phyloP scores from a whole-genome alignment of 2,888 invertebrate genomes.

The Drosophila infuscata region DNA sequence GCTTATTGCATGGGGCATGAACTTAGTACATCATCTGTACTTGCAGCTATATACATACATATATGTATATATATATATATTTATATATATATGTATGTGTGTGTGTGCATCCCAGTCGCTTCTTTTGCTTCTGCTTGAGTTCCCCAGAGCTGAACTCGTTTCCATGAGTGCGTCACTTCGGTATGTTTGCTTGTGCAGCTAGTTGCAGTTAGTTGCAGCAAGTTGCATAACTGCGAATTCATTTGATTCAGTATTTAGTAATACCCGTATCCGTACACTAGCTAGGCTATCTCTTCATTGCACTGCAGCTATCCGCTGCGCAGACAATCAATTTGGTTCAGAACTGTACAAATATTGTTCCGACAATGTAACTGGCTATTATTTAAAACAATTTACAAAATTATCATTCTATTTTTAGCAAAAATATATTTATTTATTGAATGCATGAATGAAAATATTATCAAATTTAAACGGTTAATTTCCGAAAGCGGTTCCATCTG shows the following conservation, averaged over 20 bases:
- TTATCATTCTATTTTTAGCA: too few species aligned
- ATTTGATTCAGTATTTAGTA: not conserved
- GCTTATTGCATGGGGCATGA: slow-evolving; percentile 41
- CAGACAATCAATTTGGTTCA: slow-evolving; percentile 52
- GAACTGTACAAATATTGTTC: slow-evolving; percentile 23
- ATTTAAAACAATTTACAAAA: not conserved
- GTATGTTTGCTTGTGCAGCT: slow-evolving; percentile 10
- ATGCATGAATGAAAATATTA: too few species aligned
- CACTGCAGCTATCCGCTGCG: slow-evolving; percentile 41
- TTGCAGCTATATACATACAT: not conserved
- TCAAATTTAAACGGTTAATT: not conserved
- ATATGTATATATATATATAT: not conserved
- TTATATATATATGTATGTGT: not conserved
- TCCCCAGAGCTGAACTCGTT: slow-evolving; percentile 1
- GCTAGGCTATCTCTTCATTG: slow-evolving; percentile 26
- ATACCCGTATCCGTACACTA: not conserved
- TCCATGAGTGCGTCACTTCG: slow-evolving; percentile 7
- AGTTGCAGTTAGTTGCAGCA: not conserved
- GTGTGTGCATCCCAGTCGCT: slow-evolving; percentile 1
- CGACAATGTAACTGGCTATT: not conserved
- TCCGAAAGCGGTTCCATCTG: not conserved
- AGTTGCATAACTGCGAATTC: not conserved
- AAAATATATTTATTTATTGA: not conserved
- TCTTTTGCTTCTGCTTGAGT: not conserved
- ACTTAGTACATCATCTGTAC: slow-evolving; percentile 1